A percentile compares a stretch with the other conserved stretches of the same genome.
Conservation (phyloP, 1,140 invertebrate genomes). For the Bactericera cockerelli region DNA sequence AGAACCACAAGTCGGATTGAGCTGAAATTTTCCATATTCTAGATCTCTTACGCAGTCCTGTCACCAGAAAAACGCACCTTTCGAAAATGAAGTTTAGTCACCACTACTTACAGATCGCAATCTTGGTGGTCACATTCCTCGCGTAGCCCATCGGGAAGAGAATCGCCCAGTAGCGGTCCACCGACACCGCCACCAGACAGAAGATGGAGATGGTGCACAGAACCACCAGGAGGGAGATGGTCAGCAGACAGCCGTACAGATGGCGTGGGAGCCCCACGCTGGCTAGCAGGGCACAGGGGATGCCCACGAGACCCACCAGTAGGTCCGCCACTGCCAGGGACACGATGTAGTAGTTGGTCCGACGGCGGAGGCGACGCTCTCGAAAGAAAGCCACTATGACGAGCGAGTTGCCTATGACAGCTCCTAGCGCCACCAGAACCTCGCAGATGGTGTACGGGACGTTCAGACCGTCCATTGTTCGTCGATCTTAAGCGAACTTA, state of each 20-base stretch:
- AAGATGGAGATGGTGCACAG: conserved; percentile 85
- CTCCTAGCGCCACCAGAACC: conserved; percentile 59
- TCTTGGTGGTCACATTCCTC: conserved; percentile 64
- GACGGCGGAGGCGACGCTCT: conserved; percentile 54
- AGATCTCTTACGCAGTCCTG: too few species aligned
- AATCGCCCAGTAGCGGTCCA: conserved; percentile 86
- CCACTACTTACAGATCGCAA: conserved; percentile 55
- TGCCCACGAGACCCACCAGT: conserved; percentile 58
- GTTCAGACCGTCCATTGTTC: conserved; percentile 31
- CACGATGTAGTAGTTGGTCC: conserved; percentile 84
- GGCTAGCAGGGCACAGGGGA: conserved; percentile 71
- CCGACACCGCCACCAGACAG: conserved; percentile 73
- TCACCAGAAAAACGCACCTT: too few species aligned
- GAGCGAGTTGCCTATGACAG: conserved; percentile 66
- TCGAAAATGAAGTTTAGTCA: too few species aligned
- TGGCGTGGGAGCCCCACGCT: conserved; percentile 56
- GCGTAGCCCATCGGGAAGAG: conserved; percentile 79
- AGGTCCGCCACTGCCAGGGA: conserved; percentile 74
- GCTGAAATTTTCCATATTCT: too few species aligned
- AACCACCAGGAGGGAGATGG: conserved; percentile 69
- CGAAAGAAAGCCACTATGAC: conserved; percentile 68
- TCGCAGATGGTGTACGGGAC: conserved; percentile 57
- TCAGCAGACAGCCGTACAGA: conserved; percentile 67
- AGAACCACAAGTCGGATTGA: too few species aligned
- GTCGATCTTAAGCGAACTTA: too few species aligned